These are phyloP conservation scores for Neuroscelio doddi DNA, from an alignment of 2,888 invertebrate species.

Conservation along the genomic window DNA sequence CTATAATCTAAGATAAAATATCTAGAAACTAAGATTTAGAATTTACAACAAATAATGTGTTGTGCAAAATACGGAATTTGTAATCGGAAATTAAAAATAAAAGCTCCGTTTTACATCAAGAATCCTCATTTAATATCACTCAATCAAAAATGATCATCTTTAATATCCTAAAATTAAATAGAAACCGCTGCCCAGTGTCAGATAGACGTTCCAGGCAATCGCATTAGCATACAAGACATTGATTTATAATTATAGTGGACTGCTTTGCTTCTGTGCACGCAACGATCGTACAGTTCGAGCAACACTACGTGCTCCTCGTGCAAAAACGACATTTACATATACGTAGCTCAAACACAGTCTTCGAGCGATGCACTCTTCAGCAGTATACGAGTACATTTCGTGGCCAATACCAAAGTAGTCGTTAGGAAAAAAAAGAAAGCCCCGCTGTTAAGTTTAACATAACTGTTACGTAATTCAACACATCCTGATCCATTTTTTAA, in stretches of 20 bases:
- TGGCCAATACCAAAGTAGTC: conserved; percentile 5
- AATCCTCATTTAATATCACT: no score
- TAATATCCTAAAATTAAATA: no score
- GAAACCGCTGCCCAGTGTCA: no score
- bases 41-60: no score
- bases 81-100: background rate
- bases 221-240: conserved; percentile 57
- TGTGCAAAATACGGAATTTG: no score
- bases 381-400: conserved; percentile 7
- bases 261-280: conserved; percentile 56
- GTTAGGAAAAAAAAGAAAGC: background rate
- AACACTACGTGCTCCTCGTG: conserved; percentile 46
- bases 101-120: no score
- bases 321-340: conserved; percentile 58
- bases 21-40: no score
- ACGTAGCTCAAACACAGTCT: conserved; percentile 50
- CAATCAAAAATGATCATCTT: no score
- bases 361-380: conserved; percentile 20
- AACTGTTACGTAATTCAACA: conserved; percentile 15
- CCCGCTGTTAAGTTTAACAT: background rate
- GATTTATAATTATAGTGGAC: conserved; percentile 58
- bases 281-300: conserved; percentile 49
- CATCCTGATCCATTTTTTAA: background rate
- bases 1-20: no score
- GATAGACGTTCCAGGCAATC: no score